phyloP scores from a whole-genome alignment of 1,140 invertebrate species.

The Drosophila jambulina region DNA sequence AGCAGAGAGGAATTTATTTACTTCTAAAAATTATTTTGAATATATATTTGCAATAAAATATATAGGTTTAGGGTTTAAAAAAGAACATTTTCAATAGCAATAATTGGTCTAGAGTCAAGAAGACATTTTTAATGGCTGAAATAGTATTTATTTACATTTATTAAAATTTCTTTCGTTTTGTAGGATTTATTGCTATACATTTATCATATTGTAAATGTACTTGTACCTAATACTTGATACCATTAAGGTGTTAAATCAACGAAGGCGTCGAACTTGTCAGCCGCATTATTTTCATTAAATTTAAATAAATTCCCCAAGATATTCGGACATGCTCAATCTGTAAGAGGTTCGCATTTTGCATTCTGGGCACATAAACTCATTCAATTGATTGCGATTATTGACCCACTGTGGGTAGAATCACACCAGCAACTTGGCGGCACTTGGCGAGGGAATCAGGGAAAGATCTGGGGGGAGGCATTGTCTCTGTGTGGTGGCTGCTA shows the following conservation, averaged over 20 bases:
- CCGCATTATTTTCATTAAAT: constrained; percentile 5
- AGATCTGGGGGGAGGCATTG: constrained; percentile 24
- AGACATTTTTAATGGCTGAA: too few relatives aligned
- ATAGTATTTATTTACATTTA: too few relatives aligned
- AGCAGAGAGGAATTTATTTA: neutral
- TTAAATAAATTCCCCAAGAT: constrained; percentile 20
- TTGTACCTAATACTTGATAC: neutral
- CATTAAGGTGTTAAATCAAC: constrained; percentile 7
- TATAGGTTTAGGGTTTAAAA: too few relatives aligned
- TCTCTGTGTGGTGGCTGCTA: constrained; percentile 36
- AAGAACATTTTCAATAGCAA: too few relatives aligned
- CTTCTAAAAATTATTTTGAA: neutral
- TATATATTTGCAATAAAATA: neutral
- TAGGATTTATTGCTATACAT: too few relatives aligned
- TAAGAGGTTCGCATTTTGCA: constrained; percentile 34
- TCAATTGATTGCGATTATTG: constrained; percentile 54
- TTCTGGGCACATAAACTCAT: constrained; percentile 40
- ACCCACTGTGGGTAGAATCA: constrained; percentile 51
- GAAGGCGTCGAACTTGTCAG: constrained; percentile 15
- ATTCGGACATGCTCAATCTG: constrained; percentile 14
- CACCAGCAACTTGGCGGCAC: constrained; percentile 14
- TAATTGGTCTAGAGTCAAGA: neutral
- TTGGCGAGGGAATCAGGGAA: constrained; percentile 16
- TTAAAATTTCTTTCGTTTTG: too few relatives aligned
- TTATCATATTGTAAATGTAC: neutral